phyloP scores from a whole-genome alignment of 2,888 invertebrate genomes.

The Eilema sororculum region DNA sequence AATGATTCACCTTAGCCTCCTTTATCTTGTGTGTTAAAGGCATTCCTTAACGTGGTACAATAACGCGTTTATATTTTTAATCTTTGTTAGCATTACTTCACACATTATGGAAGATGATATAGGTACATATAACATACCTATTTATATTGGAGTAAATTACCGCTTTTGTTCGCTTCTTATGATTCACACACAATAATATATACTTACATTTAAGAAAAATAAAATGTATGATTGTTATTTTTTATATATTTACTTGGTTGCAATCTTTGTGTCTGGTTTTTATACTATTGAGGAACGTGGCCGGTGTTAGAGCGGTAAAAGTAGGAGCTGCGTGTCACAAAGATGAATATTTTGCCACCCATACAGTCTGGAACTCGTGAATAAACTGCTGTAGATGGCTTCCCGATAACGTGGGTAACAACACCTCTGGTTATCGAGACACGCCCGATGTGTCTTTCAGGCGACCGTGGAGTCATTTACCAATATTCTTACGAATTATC shows the following conservation, averaged over 20 bases:
- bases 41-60: constrained; percentile 45
- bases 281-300: not conserved
- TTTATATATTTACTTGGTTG: not conserved
- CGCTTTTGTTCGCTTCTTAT: constrained; percentile 25
- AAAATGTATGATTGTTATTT: not conserved
- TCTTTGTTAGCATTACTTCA: constrained; percentile 31
- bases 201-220: not conserved
- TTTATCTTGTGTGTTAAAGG: constrained; percentile 58
- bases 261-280: not conserved
- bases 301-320: not conserved
- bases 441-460: too few species aligned
- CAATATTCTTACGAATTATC: too few species aligned
- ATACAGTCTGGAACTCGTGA: too few species aligned
- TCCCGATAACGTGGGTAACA: too few species aligned
- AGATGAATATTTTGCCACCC: not conserved
- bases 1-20: constrained; percentile 65
- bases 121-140: not conserved
- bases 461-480: too few species aligned
- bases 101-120: constrained; percentile 17
- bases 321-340: not conserved
- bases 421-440: too few species aligned
- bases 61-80: constrained; percentile 38
- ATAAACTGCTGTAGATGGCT: too few species aligned
- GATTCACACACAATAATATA: too few species aligned
- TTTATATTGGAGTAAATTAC: constrained; percentile 39